Conservation (phyloP, 1,140 invertebrate genomes). For the Xylocopa sonorina region DNA sequence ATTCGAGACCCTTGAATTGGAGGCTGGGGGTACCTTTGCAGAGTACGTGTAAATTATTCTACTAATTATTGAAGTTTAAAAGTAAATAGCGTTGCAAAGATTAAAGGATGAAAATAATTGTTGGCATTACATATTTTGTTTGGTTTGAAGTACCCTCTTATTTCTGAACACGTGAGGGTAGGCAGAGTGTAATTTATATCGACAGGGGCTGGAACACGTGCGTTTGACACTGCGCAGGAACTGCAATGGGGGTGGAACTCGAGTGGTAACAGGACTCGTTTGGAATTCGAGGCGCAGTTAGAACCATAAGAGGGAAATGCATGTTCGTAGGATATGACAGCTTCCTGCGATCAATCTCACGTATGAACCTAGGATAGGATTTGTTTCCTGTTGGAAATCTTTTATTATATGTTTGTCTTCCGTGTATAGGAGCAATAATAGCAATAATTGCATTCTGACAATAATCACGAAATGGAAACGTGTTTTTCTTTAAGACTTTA, state of each 20-base stretch:
- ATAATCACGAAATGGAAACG: no score
- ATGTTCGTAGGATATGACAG: neutral
- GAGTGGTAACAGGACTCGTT: slow-evolving; percentile 29
- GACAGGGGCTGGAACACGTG: neutral
- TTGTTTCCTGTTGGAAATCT: neutral
- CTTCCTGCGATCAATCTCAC: slow-evolving; percentile 29
- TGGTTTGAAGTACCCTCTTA: neutral
- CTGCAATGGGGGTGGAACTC: neutral
- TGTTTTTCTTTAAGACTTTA: no score
- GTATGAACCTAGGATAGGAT: neutral
- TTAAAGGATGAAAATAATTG: no score
- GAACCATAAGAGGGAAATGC: slow-evolving; percentile 30
- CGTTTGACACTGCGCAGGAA: neutral
- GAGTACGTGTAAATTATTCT: no score
- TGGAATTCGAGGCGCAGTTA: neutral
- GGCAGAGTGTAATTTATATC: slow-evolving; percentile 6
- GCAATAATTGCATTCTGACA: neutral
- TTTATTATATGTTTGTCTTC: neutral
- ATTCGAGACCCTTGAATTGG: no score
- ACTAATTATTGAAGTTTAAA: no score
- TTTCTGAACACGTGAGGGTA: no score
- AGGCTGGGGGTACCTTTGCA: no score
- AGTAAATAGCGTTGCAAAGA: no score
- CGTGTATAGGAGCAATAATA: neutral
- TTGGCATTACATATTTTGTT: no score